These are phyloP conservation scores for Manis crassicaudata DNA, from an alignment of 2,797 vertebrate genomes.

Conservation along the genomic window DNA sequence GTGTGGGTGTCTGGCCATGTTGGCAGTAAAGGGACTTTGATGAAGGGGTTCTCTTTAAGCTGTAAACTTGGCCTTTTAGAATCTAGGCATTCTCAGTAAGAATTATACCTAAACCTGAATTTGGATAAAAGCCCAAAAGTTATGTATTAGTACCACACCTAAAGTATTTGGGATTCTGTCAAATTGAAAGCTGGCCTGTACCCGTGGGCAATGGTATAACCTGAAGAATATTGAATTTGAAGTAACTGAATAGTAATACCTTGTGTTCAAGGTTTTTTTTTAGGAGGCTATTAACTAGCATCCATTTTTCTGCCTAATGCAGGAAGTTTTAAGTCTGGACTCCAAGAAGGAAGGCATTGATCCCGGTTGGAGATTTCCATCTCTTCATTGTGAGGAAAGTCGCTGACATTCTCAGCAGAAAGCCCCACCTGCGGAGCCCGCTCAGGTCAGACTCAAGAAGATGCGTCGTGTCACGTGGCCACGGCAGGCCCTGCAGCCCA, in stretches of 20 bases:
- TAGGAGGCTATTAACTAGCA: background rate
- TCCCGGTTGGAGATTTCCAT: background rate
- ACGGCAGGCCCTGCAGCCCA: background rate
- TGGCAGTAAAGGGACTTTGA: background rate
- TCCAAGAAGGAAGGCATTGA: background rate
- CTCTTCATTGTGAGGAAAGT: background rate
- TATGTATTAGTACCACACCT: slow-evolving; percentile 7
- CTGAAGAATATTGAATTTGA: background rate
- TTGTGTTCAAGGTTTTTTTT: background rate
- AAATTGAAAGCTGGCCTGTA: slow-evolving; percentile 32
- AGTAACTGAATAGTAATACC: slow-evolving; percentile 12
- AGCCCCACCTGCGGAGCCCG: background rate
- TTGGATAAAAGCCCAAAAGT: slow-evolving; percentile 57
- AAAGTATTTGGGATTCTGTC: slow-evolving; percentile 57
- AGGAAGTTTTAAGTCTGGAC: slow-evolving; percentile 21
- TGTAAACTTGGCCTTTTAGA: slow-evolving; percentile 52
- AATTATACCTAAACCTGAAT: slow-evolving; percentile 46
- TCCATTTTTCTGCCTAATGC: background rate
- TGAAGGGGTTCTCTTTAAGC: background rate
- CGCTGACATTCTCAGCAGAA: background rate
- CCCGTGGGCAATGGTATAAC: background rate
- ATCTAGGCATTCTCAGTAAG: slow-evolving; percentile 50
- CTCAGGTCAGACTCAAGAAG: background rate
- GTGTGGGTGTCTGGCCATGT: background rate
- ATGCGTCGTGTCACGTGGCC: accelerated